A percentile compares a stretch with the other conserved stretches of the same genome.
Conservation (phyloP, 1,140 invertebrate species). For the Lamellibrachia luymesi region DNA sequence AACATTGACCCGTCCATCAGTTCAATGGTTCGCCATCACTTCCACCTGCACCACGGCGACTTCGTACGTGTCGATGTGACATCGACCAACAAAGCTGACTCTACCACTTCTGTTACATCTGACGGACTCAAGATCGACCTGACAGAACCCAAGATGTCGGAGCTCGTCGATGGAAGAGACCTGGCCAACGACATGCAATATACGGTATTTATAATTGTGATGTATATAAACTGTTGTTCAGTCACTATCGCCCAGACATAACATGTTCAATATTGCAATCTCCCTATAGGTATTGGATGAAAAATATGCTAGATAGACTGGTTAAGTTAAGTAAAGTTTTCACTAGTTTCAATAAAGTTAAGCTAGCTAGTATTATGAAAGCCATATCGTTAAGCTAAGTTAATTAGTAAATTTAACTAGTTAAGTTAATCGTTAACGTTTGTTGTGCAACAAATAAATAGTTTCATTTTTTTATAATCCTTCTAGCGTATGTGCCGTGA, state of each 20-base stretch:
- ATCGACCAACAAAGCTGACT: neutral
- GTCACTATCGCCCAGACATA: too few species aligned
- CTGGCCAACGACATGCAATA: conserved; percentile 7
- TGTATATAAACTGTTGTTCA: neutral
- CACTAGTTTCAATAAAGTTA: too few species aligned
- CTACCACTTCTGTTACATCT: neutral
- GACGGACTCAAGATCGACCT: conserved; percentile 12
- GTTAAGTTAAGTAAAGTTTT: too few species aligned
- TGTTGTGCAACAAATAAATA: too few species aligned
- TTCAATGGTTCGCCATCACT: neutral
- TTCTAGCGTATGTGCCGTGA: too few species aligned
- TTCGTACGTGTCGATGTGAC: neutral
- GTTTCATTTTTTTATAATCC: too few species aligned
- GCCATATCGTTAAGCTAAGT: too few species aligned
- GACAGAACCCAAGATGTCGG: neutral
- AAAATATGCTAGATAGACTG: too few species aligned
- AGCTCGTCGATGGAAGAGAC: conserved; percentile 8
- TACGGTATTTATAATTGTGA: neutral
- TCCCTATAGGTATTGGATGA: too few species aligned
- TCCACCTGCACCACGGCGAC: neutral
- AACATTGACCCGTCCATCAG: neutral
- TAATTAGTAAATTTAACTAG: too few species aligned
- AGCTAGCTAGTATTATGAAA: too few species aligned
- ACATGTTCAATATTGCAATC: neutral
- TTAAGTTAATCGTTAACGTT: too few species aligned